phyloP scores from a whole-genome alignment of 2,113 vertebrate genomes.

The Telmatochromis bifrenatus region DNA sequence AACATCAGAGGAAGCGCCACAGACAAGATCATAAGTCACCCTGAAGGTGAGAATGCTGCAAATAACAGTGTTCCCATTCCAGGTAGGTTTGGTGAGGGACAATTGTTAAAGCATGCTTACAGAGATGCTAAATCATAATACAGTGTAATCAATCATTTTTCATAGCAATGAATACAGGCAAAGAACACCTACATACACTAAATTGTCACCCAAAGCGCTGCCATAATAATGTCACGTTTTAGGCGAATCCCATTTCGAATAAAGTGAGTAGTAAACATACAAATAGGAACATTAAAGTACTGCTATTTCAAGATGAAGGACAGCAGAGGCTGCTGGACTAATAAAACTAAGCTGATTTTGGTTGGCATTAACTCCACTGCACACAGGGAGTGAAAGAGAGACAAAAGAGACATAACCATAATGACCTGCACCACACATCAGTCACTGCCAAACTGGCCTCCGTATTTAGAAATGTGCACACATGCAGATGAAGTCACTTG shows the following conservation, averaged over 20 bases:
- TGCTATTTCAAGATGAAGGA: slow-evolving; percentile 4
- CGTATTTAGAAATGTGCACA: neutral
- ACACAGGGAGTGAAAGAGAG: neutral
- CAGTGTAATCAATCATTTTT: neutral
- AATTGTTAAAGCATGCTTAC: neutral
- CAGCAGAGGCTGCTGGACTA: neutral
- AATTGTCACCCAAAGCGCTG: neutral
- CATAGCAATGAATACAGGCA: neutral
- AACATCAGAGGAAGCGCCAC: neutral
- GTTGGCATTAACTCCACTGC: slow-evolving; percentile 7
- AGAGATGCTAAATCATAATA: neutral
- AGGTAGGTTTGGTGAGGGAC: neutral
- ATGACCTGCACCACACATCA: neutral
- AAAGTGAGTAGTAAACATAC: neutral
- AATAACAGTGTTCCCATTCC: neutral
- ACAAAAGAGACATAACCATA: neutral
- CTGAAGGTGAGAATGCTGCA: neutral
- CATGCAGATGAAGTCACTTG: neutral
- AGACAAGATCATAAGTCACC: neutral
- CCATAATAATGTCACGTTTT: neutral
- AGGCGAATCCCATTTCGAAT: neutral
- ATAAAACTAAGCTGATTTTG: neutral
- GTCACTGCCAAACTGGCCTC: neutral
- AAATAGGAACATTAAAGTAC: neutral
- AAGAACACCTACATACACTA: neutral